A percentile compares a stretch with the other conserved stretches of the same genome.
phyloP scores from a whole-genome alignment of 2,888 invertebrate genomes.

The Cerastis leucographa region DNA sequence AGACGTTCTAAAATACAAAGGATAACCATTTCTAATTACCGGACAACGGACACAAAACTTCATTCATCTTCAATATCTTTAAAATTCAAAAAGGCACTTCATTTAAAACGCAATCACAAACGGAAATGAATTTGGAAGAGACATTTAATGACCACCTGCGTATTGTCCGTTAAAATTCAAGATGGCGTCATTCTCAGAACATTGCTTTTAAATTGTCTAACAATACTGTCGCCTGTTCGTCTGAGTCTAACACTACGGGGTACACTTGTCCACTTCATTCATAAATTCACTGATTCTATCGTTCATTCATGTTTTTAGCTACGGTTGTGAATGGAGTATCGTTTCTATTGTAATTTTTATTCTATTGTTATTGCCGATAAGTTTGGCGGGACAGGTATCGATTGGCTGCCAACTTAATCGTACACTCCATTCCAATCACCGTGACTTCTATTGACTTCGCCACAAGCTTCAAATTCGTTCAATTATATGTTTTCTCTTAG shows the following conservation, averaged over 20 bases:
- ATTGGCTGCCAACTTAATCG: constrained; percentile 50
- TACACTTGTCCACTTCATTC: constrained; percentile 77
- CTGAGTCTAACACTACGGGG: constrained; percentile 77
- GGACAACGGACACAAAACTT: constrained; percentile 27
- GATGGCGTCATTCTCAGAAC: constrained; percentile 74
- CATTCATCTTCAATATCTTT: constrained; percentile 50
- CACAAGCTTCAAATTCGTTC: constrained; percentile 4
- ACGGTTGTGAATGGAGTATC: constrained; percentile 81
- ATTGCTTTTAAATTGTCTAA: constrained; percentile 78
- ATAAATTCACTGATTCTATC: constrained; percentile 78
- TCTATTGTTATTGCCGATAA: constrained; percentile 70
- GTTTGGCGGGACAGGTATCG: constrained; percentile 75
- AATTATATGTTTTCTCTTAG: background rate
- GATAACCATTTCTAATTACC: constrained; percentile 47
- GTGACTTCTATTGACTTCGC: background rate
- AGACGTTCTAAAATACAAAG: background rate
- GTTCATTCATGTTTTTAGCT: constrained; percentile 82
- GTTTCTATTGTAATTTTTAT: constrained; percentile 71
- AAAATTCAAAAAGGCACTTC: constrained; percentile 54
- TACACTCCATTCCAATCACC: background rate
- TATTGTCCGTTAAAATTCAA: constrained; percentile 59
- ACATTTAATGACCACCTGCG: constrained; percentile 86
- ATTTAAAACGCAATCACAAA: constrained; percentile 71
- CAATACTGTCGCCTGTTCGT: constrained; percentile 80
- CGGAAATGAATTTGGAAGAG: constrained; percentile 86